phyloP scores from a whole-genome alignment of 2,113 vertebrate species.

The Synodontis membranacea region DNA sequence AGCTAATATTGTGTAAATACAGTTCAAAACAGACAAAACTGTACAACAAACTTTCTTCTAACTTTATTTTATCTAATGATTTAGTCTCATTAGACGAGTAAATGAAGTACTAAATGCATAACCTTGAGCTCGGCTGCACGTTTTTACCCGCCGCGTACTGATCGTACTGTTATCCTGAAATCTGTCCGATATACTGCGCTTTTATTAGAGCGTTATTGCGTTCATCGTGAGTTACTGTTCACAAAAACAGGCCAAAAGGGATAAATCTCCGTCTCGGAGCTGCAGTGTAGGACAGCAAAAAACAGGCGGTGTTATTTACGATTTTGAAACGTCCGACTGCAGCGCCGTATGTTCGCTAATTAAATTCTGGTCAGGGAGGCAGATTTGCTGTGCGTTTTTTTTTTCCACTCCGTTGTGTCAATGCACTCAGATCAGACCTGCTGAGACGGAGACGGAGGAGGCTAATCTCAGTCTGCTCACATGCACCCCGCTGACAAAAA shows the following conservation, averaged over 20 bases:
- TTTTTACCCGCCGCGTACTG: not conserved
- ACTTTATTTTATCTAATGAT: not conserved
- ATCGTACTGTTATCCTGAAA: not conserved
- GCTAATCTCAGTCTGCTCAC: constrained; percentile 47
- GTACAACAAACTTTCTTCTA: not conserved
- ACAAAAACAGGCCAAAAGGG: constrained; percentile 13
- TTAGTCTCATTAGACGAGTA: not conserved
- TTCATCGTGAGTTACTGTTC: constrained; percentile 12
- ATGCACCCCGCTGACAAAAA: constrained; percentile 41
- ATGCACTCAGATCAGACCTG: constrained; percentile 47
- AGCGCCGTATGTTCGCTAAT: constrained; percentile 45
- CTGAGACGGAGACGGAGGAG: constrained; percentile 43
- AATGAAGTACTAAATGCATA: not conserved
- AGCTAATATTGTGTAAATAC: not conserved
- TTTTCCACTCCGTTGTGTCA: constrained; percentile 38
- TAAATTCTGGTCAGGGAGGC: constrained; percentile 39
- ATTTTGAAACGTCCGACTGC: constrained; percentile 41
- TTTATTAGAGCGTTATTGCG: not conserved
- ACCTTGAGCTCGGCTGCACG: not conserved
- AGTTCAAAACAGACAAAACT: not conserved
- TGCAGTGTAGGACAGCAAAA: constrained; percentile 38
- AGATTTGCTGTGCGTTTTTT: constrained; percentile 26
- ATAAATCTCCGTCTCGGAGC: constrained; percentile 25
- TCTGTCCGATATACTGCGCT: not conserved
- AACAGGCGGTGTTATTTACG: constrained; percentile 34